These are phyloP conservation scores for Origma solitaria DNA, from an alignment of 2,113 vertebrate species.

Conservation along the genomic window DNA sequence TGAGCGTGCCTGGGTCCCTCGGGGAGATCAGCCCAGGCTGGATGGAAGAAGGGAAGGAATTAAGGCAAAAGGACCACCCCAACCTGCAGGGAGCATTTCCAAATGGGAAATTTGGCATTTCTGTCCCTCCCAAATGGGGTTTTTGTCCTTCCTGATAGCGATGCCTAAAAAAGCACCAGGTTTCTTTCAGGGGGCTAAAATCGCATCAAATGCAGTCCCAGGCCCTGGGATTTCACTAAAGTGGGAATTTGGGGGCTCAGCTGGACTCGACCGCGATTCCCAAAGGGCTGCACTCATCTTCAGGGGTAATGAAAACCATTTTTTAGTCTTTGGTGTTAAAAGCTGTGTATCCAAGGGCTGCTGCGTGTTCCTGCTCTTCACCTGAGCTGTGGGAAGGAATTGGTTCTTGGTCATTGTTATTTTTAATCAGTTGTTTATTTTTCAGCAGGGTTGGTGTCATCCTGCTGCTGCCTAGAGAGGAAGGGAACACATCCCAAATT, in stretches of 20 bases:
- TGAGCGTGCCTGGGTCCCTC: not conserved
- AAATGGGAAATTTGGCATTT: too few relatives aligned
- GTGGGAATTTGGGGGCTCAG: not conserved
- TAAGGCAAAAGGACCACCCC: not conserved
- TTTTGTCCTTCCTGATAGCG: too few relatives aligned
- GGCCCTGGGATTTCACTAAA: not conserved
- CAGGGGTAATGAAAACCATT: not conserved
- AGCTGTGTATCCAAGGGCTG: rapidly evolving
- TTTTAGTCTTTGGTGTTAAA: not conserved
- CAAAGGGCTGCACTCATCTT: not conserved
- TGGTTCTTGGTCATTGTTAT: rapidly evolving
- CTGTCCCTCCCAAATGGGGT: too few relatives aligned
- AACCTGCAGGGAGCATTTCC: not conserved
- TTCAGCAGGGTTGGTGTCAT: rapidly evolving
- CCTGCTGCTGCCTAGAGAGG: not conserved
- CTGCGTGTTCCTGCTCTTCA: not conserved
- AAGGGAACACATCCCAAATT: not conserved
- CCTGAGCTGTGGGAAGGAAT: not conserved
- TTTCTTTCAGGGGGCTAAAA: not conserved
- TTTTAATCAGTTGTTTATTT: not conserved
- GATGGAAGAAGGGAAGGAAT: not conserved
- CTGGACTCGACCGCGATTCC: not conserved
- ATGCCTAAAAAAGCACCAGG: not conserved
- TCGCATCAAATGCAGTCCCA: not conserved
- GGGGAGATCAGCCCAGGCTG: not conserved